Evolutionary conservation across 2,888 invertebrate species (phyloP).

Genomic region (Pollenia amentaria): DNA sequence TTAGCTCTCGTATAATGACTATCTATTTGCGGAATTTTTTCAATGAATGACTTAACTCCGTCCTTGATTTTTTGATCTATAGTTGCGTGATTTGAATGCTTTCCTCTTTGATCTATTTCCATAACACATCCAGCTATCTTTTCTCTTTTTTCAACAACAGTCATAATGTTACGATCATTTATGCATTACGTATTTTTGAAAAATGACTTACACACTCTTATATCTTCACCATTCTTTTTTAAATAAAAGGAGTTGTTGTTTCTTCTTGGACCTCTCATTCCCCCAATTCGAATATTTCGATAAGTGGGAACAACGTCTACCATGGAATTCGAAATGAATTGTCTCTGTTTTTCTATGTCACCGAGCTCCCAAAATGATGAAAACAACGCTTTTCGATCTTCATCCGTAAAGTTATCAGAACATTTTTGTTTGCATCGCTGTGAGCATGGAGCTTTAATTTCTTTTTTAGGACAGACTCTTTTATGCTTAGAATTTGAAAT

Average conservation of each 20-base stretch:
- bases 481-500: background rate
- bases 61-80: constrained; percentile 63
- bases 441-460: constrained; percentile 7
- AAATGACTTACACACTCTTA: constrained; percentile 62
- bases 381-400: constrained; percentile 14
- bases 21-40: constrained; percentile 67
- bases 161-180: constrained; percentile 49
- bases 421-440: background rate
- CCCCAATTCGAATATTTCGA: background rate
- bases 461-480: background rate
- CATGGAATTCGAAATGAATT: too few relatives aligned
- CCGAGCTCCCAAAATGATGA: too few relatives aligned
- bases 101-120: constrained; percentile 65
- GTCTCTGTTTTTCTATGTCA: too few relatives aligned
- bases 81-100: constrained; percentile 58
- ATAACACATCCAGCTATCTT: constrained; percentile 41
- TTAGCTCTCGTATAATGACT: too few relatives aligned
- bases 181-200: constrained; percentile 58
- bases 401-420: background rate
- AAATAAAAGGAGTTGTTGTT: constrained; percentile 61
- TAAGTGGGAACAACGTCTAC: background rate
- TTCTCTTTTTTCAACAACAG: constrained; percentile 29
- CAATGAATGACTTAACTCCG: constrained; percentile 61
- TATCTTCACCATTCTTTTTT: constrained; percentile 41
- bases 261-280: constrained; percentile 19